Percentiles rank a stretch among this genome's conserved stretches.
Evolutionary conservation across 2,888 invertebrate genomes (phyloP).

Genomic region (Platycheirus albimanus): DNA sequence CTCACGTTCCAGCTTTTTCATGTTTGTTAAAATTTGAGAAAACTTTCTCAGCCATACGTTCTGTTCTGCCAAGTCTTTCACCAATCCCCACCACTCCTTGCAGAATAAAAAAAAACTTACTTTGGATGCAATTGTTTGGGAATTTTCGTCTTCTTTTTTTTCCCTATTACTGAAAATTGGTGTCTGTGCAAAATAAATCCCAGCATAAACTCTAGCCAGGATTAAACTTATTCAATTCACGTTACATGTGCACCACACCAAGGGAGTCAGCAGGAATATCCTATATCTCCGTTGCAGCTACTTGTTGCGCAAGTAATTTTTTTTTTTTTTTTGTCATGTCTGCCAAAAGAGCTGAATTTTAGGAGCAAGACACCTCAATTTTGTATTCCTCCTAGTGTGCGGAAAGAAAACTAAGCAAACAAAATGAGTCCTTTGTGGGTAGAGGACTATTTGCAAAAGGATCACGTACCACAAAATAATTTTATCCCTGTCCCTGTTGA

Average conservation of each 20-base stretch:
- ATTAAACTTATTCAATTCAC: not conserved
- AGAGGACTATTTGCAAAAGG: not conserved
- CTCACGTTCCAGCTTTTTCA: too few relatives aligned
- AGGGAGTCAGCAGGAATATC: not conserved
- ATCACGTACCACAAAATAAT: not conserved
- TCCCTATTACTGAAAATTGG: too few relatives aligned
- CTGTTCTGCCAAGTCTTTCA: too few relatives aligned
- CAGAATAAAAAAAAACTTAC: too few relatives aligned
- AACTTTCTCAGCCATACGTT: too few relatives aligned
- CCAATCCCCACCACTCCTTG: too few relatives aligned
- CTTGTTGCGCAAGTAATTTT: not conserved
- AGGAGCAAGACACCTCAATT: not conserved
- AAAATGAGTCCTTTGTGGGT: not conserved
- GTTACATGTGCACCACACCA: slow-evolving; percentile 1
- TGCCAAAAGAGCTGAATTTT: not conserved
- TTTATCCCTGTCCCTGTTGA: not conserved
- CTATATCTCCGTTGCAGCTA: not conserved
- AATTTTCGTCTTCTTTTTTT: too few relatives aligned
- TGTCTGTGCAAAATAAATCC: too few relatives aligned
- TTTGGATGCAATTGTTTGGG: too few relatives aligned
- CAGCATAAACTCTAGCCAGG: not conserved
- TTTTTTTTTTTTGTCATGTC: not conserved
- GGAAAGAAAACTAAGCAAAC: not conserved
- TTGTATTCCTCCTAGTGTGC: not conserved
- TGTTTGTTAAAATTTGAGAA: too few relatives aligned